phyloP scores from a whole-genome alignment of 2,113 vertebrate genomes.

The Pleuronectes platessa region DNA sequence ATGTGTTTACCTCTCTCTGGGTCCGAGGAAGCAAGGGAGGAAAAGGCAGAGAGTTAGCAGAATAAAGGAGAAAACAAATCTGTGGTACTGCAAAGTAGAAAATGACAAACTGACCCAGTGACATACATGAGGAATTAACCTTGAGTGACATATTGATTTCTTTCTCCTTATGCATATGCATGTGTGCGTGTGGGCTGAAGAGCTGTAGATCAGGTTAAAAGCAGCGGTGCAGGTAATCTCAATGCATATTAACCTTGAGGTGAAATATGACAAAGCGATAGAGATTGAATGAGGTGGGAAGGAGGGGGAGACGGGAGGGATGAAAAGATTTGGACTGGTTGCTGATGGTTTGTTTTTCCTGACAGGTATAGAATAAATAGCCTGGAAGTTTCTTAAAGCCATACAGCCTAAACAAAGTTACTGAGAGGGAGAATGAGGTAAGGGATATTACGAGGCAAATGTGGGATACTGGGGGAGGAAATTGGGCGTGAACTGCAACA shows the following conservation, averaged over 20 bases:
- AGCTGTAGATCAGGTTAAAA: background rate
- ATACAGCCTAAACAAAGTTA: background rate
- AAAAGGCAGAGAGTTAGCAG: slow-evolving; percentile 69
- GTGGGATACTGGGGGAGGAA: slow-evolving; percentile 26
- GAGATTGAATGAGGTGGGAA: background rate
- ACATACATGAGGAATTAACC: slow-evolving; percentile 29
- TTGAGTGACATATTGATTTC: slow-evolving; percentile 25
- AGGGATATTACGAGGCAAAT: slow-evolving; percentile 2
- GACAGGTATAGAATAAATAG: background rate
- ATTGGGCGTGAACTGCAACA: slow-evolving; percentile 33
- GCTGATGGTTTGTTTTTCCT: slow-evolving; percentile 2
- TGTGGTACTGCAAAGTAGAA: background rate
- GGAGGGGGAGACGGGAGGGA: background rate
- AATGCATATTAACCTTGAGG: slow-evolving; percentile 13
- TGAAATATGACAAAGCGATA: background rate
- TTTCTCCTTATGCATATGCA: background rate
- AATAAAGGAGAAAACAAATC: background rate
- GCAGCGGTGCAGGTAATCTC: slow-evolving; percentile 23
- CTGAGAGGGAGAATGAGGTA: background rate
- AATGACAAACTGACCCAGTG: slow-evolving; percentile 25
- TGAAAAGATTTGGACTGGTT: slow-evolving; percentile 20
- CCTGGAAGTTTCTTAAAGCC: slow-evolving; percentile 5
- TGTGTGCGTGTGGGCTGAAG: background rate
- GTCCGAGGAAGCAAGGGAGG: slow-evolving; percentile 68
- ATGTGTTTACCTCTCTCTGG: slow-evolving; percentile 79